Conservation (phyloP, 2,888 invertebrate species). For the Stegana nigrithorax region DNA sequence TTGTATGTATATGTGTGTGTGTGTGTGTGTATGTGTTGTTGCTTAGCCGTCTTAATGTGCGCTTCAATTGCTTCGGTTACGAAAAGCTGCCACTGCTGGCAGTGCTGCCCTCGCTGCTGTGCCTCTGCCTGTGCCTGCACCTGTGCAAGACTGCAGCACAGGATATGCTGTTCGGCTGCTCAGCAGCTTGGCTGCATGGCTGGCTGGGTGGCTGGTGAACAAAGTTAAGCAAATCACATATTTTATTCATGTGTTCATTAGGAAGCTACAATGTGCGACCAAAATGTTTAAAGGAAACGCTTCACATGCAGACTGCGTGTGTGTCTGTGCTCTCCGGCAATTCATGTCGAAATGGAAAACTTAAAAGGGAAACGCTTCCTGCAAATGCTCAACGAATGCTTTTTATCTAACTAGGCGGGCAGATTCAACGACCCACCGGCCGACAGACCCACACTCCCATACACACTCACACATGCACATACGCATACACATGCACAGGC, state of each 20-base stretch:
- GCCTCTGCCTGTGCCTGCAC: neutral
- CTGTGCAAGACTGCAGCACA: neutral
- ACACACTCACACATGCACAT: neutral
- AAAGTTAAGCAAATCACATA: constrained; percentile 62
- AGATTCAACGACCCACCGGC: neutral
- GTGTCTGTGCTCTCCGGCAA: constrained; percentile 40
- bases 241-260: constrained; percentile 61
- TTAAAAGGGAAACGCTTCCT: constrained; percentile 54
- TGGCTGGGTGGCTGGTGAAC: constrained; percentile 38
- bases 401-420: neutral
- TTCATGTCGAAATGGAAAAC: constrained; percentile 59
- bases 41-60: too few species aligned
- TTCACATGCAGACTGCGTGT: constrained; percentile 13
- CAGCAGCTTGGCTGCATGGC: neutral
- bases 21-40: too few species aligned
- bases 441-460: neutral
- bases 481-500: too few species aligned
- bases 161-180: neutral
- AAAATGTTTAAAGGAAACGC: constrained; percentile 59
- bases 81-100: too few species aligned
- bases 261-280: constrained; percentile 62
- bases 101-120: too few species aligned
- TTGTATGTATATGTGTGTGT: too few species aligned
- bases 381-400: constrained; percentile 10
- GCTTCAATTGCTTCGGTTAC: neutral